Conservation (phyloP, 2,888 invertebrate species). For the Yponomeuta cagnagella region DNA sequence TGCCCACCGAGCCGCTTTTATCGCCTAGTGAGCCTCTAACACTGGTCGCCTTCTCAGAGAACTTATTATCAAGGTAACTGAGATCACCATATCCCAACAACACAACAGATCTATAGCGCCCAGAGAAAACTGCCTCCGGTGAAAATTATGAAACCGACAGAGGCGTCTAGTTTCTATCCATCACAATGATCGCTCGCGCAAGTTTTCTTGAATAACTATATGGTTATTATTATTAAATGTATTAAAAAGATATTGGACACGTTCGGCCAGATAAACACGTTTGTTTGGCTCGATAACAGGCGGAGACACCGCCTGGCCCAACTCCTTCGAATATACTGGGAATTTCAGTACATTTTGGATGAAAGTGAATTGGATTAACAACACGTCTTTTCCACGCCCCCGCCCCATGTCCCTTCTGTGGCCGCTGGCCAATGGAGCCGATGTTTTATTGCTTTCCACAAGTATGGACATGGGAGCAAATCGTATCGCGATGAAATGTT, state of each 20-base stretch:
- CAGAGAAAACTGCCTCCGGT: conserved; percentile 50
- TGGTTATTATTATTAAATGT: not conserved
- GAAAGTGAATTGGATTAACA: too few species aligned
- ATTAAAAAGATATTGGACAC: not conserved
- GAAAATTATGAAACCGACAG: conserved; percentile 60
- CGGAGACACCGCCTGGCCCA: not conserved
- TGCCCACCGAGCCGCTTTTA: conserved; percentile 44
- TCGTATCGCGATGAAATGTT: too few species aligned
- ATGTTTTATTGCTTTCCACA: not conserved
- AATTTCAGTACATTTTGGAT: too few species aligned
- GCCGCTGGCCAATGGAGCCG: too few species aligned
- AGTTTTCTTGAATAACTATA: not conserved
- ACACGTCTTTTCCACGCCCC: too few species aligned
- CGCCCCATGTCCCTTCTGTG: too few species aligned
- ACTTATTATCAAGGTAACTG: not conserved
- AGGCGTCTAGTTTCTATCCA: conserved; percentile 18
- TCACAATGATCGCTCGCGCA: conserved; percentile 8
- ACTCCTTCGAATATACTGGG: too few species aligned
- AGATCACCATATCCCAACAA: not conserved
- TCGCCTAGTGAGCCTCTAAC: conserved; percentile 26
- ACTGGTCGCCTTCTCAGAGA: not conserved
- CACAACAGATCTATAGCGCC: conserved; percentile 26
- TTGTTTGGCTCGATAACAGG: not conserved
- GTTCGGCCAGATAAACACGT: not conserved
- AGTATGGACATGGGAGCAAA: not conserved